Conservation (phyloP, 2,797 vertebrate genomes). For the Hydrophis major region DNA sequence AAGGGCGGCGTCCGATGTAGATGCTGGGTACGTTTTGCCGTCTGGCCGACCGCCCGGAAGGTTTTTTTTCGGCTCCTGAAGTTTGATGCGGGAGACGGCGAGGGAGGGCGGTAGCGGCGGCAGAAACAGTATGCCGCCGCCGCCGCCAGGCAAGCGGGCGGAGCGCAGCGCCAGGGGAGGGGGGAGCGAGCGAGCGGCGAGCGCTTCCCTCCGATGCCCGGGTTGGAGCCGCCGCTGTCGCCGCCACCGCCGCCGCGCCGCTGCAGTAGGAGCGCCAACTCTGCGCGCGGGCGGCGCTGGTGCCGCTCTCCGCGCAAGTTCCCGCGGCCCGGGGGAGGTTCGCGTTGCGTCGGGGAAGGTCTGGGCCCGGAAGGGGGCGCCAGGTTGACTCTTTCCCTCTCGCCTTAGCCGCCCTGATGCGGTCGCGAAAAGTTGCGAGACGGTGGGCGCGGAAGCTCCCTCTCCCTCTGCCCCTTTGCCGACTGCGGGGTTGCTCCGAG, state of each 20-base stretch:
- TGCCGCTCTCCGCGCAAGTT: constrained; percentile 36
- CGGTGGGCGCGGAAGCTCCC: background rate
- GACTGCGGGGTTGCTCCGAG: background rate
- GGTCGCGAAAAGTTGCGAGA: constrained; percentile 8
- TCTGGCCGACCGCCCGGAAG: constrained; percentile 59
- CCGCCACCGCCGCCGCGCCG: constrained; percentile 28
- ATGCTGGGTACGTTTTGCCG: constrained; percentile 62
- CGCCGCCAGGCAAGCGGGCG: constrained; percentile 49
- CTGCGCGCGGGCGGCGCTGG: constrained; percentile 16
- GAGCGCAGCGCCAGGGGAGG: constrained; percentile 50
- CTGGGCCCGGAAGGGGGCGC: constrained; percentile 15
- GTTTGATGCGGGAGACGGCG: constrained; percentile 57
- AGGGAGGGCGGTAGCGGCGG: constrained; percentile 24
- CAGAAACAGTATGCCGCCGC: background rate
- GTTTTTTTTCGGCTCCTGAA: constrained; percentile 83
- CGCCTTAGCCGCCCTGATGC: background rate
- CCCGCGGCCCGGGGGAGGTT: background rate
- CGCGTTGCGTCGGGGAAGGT: constrained; percentile 47
- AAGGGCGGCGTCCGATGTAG: constrained; percentile 62
- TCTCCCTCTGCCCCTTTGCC: background rate
- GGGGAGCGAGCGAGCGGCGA: constrained; percentile 28
- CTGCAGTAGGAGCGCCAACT: constrained; percentile 18
- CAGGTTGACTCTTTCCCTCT: background rate
- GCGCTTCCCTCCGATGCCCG: constrained; percentile 39
- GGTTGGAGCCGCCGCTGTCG: constrained; percentile 46